Evolutionary conservation across 2,888 invertebrate species (phyloP), one percentile per base, ranked within the genome.

Genomic region (Matsumyia berberina): DNA sequence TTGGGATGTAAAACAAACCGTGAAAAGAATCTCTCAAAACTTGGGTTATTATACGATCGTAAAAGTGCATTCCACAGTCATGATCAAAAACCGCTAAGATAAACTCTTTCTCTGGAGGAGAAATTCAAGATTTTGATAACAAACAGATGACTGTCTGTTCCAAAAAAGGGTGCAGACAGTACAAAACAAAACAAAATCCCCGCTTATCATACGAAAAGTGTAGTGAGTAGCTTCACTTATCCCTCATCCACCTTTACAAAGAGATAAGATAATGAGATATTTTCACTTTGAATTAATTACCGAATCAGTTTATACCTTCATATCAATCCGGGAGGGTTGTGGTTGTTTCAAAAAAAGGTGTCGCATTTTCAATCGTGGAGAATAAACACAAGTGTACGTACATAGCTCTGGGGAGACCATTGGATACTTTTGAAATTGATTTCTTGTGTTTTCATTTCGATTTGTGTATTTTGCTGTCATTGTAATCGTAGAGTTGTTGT

Each of bases 271-370:
- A 83, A 42, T 33, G 55, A 73, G 73, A 62, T 66, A 69, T 60
- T 82, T 77, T 29, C 69, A 74, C 49, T 73, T 69, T 73, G 62
- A 73, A 73, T 73, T 83, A 83, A 79, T 83, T 69, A 83, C 57
- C 55, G 51, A 69, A 83, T 69, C 83, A 83, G 83, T 83, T 62
- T 64, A 39, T 62, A 83, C 72, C 53, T 24, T 69, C 62, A 35
- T 67, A 78, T 83, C 78, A 78, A 78, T 73, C 57, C 67, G 60
- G 64, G 49, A 78, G 79, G 78, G 72, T 60, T 83, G 82, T 39
- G 51, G 44, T 24, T 60, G 39, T 57, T 51, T n/a, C n/a, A 37
- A n/a, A 35, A 42, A 78, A 44, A 60, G 62, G 69, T 70, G 60
- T 67, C 51, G 33, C 12, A 12, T 29, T 44, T 64, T 35, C 39